Conservation (phyloP, 2,888 invertebrate genomes). For the Apotomis capreana region DNA sequence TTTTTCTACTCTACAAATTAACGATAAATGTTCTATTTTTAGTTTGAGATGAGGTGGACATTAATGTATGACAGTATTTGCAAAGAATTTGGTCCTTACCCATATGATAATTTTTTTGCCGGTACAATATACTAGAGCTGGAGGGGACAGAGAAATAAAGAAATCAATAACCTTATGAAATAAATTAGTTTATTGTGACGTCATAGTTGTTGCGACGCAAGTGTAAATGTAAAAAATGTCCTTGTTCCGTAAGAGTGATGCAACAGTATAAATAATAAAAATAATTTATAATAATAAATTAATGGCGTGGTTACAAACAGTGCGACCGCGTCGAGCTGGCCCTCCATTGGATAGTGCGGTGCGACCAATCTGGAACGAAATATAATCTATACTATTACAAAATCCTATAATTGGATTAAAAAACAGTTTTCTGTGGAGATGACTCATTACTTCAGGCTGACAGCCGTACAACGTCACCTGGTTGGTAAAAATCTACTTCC, state of each 20-base stretch:
- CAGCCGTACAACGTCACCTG: too few relatives aligned
- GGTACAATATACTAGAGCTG: background rate
- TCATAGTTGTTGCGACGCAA: conserved; percentile 70
- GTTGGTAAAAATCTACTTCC: too few relatives aligned
- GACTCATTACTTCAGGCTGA: too few relatives aligned
- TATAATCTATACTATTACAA: background rate
- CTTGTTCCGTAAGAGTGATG: conserved; percentile 74
- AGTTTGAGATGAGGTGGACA: too few relatives aligned
- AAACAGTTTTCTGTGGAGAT: too few relatives aligned
- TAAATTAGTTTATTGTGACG: conserved; percentile 82
- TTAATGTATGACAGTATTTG: too few relatives aligned
- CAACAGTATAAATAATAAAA: conserved; percentile 83
- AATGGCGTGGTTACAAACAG: conserved; percentile 81
- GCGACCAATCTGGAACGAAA: conserved; percentile 26
- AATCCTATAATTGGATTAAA: too few relatives aligned
- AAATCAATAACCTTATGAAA: conserved; percentile 71
- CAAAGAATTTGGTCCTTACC: too few relatives aligned
- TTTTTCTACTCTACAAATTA: too few relatives aligned
- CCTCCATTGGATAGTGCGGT: conserved; percentile 13
- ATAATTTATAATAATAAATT: conserved; percentile 83
- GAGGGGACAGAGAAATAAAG: conserved; percentile 52
- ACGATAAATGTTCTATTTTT: too few relatives aligned
- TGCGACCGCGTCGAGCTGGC: conserved; percentile 40
- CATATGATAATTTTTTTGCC: too few relatives aligned
- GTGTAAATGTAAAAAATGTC: conserved; percentile 60